These are phyloP conservation scores for Tinea pellionella DNA, from an alignment of 2,888 invertebrate species.

Conservation along the genomic window DNA sequence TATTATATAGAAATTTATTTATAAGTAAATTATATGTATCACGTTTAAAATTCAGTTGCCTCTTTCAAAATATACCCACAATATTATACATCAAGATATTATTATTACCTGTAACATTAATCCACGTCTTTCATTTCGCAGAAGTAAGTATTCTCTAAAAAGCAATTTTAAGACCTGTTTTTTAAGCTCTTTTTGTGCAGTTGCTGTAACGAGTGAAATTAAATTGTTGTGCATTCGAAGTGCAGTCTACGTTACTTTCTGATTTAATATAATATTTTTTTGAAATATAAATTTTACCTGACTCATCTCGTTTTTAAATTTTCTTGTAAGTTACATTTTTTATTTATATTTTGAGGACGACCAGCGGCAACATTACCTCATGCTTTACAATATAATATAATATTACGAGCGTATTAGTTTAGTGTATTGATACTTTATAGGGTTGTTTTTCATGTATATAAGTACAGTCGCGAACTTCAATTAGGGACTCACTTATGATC, in stretches of 20 bases:
- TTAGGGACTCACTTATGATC: too few relatives aligned
- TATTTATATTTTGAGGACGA: too few relatives aligned
- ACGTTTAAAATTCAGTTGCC: neutral
- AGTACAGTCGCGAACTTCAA: too few relatives aligned
- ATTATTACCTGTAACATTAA: neutral
- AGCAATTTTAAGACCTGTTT: neutral
- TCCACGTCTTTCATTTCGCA: neutral
- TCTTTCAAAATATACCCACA: neutral
- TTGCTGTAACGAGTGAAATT: constrained; percentile 43
- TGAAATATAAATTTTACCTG: too few relatives aligned
- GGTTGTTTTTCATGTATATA: too few relatives aligned
- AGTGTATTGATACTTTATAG: too few relatives aligned
- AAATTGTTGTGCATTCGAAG: constrained; percentile 39
- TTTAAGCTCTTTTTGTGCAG: constrained; percentile 40
- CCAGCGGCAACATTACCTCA: too few relatives aligned
- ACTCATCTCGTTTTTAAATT: too few relatives aligned
- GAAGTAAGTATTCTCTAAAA: constrained; percentile 2
- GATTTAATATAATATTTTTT: neutral
- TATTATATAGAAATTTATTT: neutral
- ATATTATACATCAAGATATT: neutral
- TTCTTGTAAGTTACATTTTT: too few relatives aligned
- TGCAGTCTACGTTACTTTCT: neutral
- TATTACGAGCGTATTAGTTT: too few relatives aligned
- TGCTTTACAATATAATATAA: too few relatives aligned
- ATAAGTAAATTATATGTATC: neutral